Base-by-base conservation (phyloP, 2,888 invertebrate species). In the Leucophora obtusa region DNA sequence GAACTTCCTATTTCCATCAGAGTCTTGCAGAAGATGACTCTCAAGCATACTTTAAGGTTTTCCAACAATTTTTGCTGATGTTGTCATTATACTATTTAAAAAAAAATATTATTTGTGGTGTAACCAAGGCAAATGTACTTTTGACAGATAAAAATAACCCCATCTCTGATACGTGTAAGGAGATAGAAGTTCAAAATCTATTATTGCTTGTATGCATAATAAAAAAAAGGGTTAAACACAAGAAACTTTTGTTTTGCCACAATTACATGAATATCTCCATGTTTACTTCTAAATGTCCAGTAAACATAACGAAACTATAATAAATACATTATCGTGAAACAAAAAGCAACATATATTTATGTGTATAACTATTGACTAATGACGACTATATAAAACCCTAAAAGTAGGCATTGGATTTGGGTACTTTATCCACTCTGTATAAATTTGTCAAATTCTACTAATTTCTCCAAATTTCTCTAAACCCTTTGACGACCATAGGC, bases 61-160 rank as follows among this genome's bases (percentile, higher is more conserved):
- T 65, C 17, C 14, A 70, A 21, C 8, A 53, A 43, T 51, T 70
- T 74, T 65, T 69, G 68, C 68, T 72, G 72, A 59, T 72, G 76
- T 56, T 73, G 59, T 69, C 69, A 59, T 81, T 81, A 60, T n/a
- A 50, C 62, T 24, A 53, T n/a, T 59, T 28, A 17, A 2, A 24
- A 47, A 63, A 28, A 63, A 50, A 4, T 53, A 63, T 17, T 15
- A 33, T 51, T 60, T 79, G 63, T 63, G 73, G 77, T 60, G 65
- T 69, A 79, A 65, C 81, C 77, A 66, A 81, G 43, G 66, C 56
- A 81, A 81, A 77, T 77, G 66, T 77, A 70, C 81, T 81, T 66
- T 66, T 65, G 70, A 70, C 60, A 74, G 56, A 70, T 66, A 66
- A 62, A 70, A 38, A 24, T 28, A 63, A 66, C 0, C 38, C 50